These are phyloP conservation scores for Crypturellus tataupa DNA, from an alignment of 2,797 vertebrate genomes.

Conservation along the genomic window DNA sequence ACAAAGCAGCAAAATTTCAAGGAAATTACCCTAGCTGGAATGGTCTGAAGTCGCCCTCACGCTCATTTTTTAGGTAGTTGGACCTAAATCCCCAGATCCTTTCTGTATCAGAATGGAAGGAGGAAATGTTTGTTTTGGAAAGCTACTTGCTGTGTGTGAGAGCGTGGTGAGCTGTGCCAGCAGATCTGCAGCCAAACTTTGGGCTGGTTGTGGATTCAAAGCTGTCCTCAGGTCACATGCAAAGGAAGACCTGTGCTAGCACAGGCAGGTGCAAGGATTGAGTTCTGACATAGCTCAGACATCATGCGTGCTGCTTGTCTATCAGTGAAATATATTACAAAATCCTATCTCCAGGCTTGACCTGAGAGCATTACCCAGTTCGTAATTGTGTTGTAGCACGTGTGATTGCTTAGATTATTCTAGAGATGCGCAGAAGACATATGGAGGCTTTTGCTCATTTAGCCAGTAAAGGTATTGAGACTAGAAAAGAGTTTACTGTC, in stretches of 20 bases:
- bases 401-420: background rate
- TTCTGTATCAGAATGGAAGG: background rate
- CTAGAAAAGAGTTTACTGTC: background rate
- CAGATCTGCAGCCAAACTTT: background rate
- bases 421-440: background rate
- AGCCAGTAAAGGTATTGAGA: background rate
- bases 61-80: background rate
- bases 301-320: background rate
- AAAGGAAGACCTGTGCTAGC: background rate
- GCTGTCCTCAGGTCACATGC: background rate
- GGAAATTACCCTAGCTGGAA: background rate
- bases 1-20: background rate
- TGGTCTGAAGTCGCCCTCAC: background rate
- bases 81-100: background rate
- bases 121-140: background rate
- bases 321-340: background rate
- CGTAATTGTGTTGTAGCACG: background rate
- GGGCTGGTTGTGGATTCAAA: background rate
- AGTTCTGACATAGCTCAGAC: background rate
- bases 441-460: background rate
- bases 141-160: background rate
- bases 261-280: background rate
- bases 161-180: background rate
- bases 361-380: background rate
- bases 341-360: background rate